Base-by-base conservation (phyloP, 2,797 vertebrate genomes). In the Lacerta agilis region DNA sequence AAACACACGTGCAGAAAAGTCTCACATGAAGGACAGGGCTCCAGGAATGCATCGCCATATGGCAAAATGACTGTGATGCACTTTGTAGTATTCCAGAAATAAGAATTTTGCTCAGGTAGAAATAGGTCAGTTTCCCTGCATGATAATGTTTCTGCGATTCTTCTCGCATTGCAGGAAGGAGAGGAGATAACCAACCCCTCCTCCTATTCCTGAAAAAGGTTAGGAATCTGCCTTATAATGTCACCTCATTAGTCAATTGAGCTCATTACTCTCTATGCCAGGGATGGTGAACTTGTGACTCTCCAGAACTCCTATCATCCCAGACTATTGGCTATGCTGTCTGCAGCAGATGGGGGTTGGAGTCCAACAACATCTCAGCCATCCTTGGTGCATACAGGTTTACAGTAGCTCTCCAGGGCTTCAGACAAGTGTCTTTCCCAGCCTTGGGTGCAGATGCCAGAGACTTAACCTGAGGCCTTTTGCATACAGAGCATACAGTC, bases 91-190 rank as follows among this genome's bases (percentile, higher is more conserved):
- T 64, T 61, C 25, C 67, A 72, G 66, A 27, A 77, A 41, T 38
- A 71, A 64, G 71, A 75, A 25, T 81, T 82, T 55, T 81, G 41
- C 20, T 87, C 79, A 81, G 49, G 69, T 73, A 20, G 33, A 61
- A 87, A 72, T n/a, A 69, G n/a, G 45, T 3, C 86, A 81, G 79
- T 73, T 87, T 87, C 55, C 69, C 43, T 29, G 33, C n/a, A 58
- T 75, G 66, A 41, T 11, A 45, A 61, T 72, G 23, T 87, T 38
- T 66, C 27, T 18, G 41, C 38, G 29, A 49, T 79, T 66, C 29
- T 41, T 80, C 55, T 61, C 20, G 25, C 36, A 58, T 72, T 23
- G 33, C 27, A 33, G 66, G 17, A 49, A 45, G 25, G 27, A 72
- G 77, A 77, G 43, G 27, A 49, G 7, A 78, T 29, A 61, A n/a